These are phyloP conservation scores for Stomatorhinus ivindoensis DNA, from an alignment of 2,113 vertebrate species.

Conservation along the genomic window DNA sequence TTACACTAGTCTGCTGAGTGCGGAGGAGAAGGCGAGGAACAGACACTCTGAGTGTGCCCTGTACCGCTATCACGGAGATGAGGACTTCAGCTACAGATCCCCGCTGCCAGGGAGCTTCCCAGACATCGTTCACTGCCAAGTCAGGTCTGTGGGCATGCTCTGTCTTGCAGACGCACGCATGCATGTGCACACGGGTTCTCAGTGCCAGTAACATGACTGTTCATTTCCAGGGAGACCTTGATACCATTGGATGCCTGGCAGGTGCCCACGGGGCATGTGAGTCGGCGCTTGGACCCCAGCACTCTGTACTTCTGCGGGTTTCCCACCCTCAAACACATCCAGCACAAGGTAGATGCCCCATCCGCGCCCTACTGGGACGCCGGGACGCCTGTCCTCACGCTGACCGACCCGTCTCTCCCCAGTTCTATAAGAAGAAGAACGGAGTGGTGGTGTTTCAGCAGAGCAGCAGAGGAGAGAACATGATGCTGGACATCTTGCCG, in stretches of 20 bases:
- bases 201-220: not conserved
- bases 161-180: not conserved
- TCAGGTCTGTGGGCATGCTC: slow-evolving; percentile 59
- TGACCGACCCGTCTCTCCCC: slow-evolving; percentile 9
- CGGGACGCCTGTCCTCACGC: too few species aligned
- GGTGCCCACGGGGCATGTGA: slow-evolving; percentile 65
- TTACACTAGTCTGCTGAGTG: slow-evolving; percentile 65
- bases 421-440: slow-evolving; percentile 86
- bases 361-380: not conserved
- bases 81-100: slow-evolving; percentile 68
- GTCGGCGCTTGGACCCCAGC: slow-evolving; percentile 67
- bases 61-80: slow-evolving; percentile 66
- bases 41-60: slow-evolving; percentile 78
- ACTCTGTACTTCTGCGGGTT: slow-evolving; percentile 92
- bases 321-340: slow-evolving; percentile 90
- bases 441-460: slow-evolving; percentile 94
- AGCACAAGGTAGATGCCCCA: slow-evolving; percentile 71
- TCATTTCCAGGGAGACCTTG: slow-evolving; percentile 57
- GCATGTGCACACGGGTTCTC: not conserved
- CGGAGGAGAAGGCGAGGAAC: slow-evolving; percentile 78
- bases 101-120: slow-evolving; percentile 77
- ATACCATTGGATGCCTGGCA: slow-evolving; percentile 88
- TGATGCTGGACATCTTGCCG: slow-evolving; percentile 78
- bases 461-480: slow-evolving; percentile 92
- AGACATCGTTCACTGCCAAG: slow-evolving; percentile 65